phyloP scores from a whole-genome alignment of 2,888 invertebrate genomes.

The Drosophila falleni region DNA sequence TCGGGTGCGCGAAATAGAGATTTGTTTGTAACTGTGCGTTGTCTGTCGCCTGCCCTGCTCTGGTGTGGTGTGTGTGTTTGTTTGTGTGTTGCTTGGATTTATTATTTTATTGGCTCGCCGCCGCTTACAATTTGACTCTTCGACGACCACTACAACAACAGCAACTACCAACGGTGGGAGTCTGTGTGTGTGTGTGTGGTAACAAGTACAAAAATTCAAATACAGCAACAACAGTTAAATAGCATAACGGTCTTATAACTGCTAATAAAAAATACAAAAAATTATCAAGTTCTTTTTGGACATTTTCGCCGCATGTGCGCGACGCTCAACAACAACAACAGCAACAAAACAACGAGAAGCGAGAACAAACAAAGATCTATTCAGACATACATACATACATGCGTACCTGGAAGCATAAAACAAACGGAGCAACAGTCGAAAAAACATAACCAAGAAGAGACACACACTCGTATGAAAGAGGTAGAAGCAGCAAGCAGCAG shows the following conservation, averaged over 20 bases:
- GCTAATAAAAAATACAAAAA: neutral
- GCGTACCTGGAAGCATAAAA: conserved; percentile 26
- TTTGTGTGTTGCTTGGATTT: conserved; percentile 28
- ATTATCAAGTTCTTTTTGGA: conserved; percentile 14
- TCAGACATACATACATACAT: conserved; percentile 7
- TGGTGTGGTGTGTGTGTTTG: conserved; percentile 29
- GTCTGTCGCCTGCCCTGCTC: conserved; percentile 30
- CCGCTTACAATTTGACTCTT: conserved; percentile 42
- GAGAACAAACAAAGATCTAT: conserved; percentile 13
- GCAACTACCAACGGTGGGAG: conserved; percentile 4
- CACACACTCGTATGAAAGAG: conserved; percentile 14
- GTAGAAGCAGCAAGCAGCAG: conserved; percentile 5
- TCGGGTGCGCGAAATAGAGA: conserved; percentile 43
- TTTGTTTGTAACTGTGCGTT: conserved; percentile 41
- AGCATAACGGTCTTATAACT: conserved; percentile 15
- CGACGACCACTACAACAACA: conserved; percentile 17
- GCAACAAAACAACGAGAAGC: conserved; percentile 1
- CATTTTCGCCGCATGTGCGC: conserved; percentile 22
- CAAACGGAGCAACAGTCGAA: conserved; percentile 28
- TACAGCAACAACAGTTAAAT: conserved; percentile 15
- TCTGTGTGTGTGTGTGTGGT: conserved; percentile 20
- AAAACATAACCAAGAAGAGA: conserved; percentile 35
- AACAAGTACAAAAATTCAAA: conserved; percentile 33
- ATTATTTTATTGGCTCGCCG: conserved; percentile 24
- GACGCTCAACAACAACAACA: conserved; percentile 1